phyloP scores from a whole-genome alignment of 1,140 invertebrate genomes.

The Agraylea sexmaculata region DNA sequence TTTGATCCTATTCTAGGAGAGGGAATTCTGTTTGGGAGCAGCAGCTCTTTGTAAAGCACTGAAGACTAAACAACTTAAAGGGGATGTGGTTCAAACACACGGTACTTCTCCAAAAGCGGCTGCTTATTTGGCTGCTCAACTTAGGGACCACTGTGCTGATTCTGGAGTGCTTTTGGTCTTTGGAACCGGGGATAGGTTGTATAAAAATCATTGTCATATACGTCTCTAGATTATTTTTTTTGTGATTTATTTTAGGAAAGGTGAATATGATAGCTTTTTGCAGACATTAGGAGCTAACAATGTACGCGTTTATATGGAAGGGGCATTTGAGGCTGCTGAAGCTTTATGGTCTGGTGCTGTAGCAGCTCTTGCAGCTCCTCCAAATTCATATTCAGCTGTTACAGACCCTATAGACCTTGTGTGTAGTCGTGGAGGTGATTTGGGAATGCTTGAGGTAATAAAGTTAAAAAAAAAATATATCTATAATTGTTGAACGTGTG shows the following conservation, averaged over 20 bases:
- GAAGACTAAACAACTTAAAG: constrained; percentile 47
- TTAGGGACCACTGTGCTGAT: constrained; percentile 33
- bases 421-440: constrained; percentile 52
- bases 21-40: constrained; percentile 62
- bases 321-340: constrained; percentile 43
- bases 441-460: constrained; percentile 50
- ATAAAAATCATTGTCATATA: not conserved
- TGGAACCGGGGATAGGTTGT: constrained; percentile 41
- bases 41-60: constrained; percentile 55
- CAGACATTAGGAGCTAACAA: constrained; percentile 39
- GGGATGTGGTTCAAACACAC: constrained; percentile 64
- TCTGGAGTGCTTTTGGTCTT: constrained; percentile 35
- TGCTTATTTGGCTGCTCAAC: constrained; percentile 57
- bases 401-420: constrained; percentile 61
- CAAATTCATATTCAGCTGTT: constrained; percentile 63
- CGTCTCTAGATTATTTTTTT: constrained; percentile 1
- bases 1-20: constrained; percentile 56
- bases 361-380: constrained; percentile 58
- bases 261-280: constrained; percentile 44
- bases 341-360: constrained; percentile 53
- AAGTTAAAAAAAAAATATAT: too few relatives aligned
- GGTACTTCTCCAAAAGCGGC: constrained; percentile 60
- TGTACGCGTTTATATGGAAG: constrained; percentile 45
- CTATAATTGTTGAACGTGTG: too few relatives aligned
- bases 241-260: constrained; percentile 23